Percentiles rank a stretch among this genome's conserved stretches.
Conservation (phyloP, 2,797 vertebrate species). For the Sparus aurata region DNA sequence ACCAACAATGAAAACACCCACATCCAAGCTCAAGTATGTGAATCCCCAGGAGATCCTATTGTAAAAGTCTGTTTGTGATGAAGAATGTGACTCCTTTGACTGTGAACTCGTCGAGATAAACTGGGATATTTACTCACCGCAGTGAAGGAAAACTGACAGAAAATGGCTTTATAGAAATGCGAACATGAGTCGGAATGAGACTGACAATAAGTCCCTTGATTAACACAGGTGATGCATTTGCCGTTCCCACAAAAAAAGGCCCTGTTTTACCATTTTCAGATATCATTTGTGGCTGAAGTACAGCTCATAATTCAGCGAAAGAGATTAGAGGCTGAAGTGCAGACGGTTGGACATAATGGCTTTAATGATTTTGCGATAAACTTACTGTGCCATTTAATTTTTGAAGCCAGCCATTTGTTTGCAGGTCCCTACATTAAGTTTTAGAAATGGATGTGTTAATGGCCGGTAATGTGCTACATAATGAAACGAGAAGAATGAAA, state of each 20-base stretch:
- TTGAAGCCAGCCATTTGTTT: conserved; percentile 28
- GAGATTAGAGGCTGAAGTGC: conserved; percentile 8
- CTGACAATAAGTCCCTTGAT: background rate
- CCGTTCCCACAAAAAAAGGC: conserved; percentile 9
- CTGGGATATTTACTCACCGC: background rate
- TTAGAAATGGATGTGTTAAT: conserved; percentile 3
- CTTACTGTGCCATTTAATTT: conserved; percentile 6
- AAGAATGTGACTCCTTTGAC: conserved; percentile 4
- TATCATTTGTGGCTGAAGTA: background rate
- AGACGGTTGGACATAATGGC: conserved; percentile 21
- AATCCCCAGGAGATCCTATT: background rate
- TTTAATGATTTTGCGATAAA: conserved; percentile 36
- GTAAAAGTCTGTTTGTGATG: background rate
- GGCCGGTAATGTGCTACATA: background rate
- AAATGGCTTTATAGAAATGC: background rate
- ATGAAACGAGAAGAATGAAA: background rate
- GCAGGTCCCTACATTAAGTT: conserved; percentile 11
- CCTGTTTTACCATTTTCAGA: conserved; percentile 5
- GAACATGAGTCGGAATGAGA: background rate
- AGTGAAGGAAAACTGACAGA: conserved; percentile 5
- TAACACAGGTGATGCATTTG: background rate
- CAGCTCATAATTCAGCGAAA: conserved; percentile 6
- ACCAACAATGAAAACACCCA: conserved; percentile 36
- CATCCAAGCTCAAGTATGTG: background rate
- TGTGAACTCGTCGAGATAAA: background rate